Percentiles rank a stretch among this genome's conserved stretches.
These are phyloP conservation scores for Syngnathus typhle DNA, from an alignment of 2,113 vertebrate species.

Conservation along the genomic window DNA sequence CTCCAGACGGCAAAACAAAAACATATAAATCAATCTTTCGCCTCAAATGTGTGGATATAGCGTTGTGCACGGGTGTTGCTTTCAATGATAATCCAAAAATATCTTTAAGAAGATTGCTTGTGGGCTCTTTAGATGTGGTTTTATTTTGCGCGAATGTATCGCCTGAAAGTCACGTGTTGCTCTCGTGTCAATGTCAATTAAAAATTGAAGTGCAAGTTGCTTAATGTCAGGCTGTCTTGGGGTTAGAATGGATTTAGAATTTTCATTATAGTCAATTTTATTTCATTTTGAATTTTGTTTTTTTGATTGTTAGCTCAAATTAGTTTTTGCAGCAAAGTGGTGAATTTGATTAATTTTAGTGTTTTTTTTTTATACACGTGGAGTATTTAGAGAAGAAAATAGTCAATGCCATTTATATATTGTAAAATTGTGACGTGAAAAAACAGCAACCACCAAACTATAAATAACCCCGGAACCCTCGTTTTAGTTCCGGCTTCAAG, in stretches of 20 bases:
- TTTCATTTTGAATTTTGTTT: neutral
- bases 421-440: neutral
- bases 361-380: too few relatives aligned
- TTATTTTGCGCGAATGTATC: slow-evolving; percentile 22
- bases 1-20: neutral
- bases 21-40: slow-evolving; percentile 3
- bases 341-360: too few relatives aligned
- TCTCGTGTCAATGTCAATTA: neutral
- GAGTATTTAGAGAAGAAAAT: too few relatives aligned
- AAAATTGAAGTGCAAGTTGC: too few relatives aligned
- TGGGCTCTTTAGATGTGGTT: neutral
- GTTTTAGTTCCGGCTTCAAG: slow-evolving; percentile 4
- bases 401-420: too few relatives aligned
- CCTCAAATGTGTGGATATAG: neutral
- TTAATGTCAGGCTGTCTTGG: neutral
- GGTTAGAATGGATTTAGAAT: neutral
- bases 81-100: slow-evolving; percentile 4
- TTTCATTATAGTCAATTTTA: neutral
- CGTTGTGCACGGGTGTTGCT: neutral
- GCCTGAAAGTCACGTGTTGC: slow-evolving; percentile 5
- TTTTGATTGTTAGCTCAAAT: too few relatives aligned
- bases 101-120: neutral
- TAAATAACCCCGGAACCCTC: slow-evolving; percentile 17
- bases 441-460: neutral
- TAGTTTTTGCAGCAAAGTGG: too few relatives aligned